Evolutionary conservation across 1,140 invertebrate species (phyloP).

Genomic region (Octopus sinensis): DNA sequence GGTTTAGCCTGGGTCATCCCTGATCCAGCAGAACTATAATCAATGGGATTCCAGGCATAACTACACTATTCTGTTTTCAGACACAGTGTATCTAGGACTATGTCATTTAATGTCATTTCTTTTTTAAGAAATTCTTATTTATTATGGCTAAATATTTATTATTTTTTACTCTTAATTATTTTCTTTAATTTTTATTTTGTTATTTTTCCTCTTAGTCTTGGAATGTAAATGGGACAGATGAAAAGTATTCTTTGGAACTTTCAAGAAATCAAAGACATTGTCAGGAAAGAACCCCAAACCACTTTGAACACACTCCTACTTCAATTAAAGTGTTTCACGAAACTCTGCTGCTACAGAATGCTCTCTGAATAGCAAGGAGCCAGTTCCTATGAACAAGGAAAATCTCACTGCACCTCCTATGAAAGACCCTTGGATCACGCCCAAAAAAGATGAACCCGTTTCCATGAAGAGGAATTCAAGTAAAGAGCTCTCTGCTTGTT

Average conservation of each 20-base stretch:
- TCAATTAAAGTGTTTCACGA: not conserved
- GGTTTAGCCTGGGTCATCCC: too few relatives aligned
- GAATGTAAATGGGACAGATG: not conserved
- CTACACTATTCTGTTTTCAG: too few relatives aligned
- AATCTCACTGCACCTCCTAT: constrained; percentile 53
- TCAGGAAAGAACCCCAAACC: constrained; percentile 2
- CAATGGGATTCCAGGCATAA: too few relatives aligned
- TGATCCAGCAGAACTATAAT: too few relatives aligned
- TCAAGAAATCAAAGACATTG: too few relatives aligned
- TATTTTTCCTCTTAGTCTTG: not conserved
- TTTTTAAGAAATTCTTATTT: too few relatives aligned
- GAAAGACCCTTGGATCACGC: constrained; percentile 35
- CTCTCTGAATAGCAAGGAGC: not conserved
- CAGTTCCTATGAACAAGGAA: constrained; percentile 46
- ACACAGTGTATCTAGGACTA: too few relatives aligned
- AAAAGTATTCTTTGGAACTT: too few relatives aligned
- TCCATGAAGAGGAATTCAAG: constrained; percentile 19
- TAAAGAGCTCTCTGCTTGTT: constrained; percentile 17
- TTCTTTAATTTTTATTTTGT: not conserved
- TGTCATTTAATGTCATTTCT: too few relatives aligned
- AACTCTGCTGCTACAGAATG: not conserved
- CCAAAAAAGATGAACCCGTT: constrained; percentile 17
- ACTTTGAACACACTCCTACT: not conserved
- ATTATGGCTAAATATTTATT: too few relatives aligned
- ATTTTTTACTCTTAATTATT: not conserved